Conservation (phyloP, 2,113 vertebrate genomes). For the Brachypteracias leptosomus region DNA sequence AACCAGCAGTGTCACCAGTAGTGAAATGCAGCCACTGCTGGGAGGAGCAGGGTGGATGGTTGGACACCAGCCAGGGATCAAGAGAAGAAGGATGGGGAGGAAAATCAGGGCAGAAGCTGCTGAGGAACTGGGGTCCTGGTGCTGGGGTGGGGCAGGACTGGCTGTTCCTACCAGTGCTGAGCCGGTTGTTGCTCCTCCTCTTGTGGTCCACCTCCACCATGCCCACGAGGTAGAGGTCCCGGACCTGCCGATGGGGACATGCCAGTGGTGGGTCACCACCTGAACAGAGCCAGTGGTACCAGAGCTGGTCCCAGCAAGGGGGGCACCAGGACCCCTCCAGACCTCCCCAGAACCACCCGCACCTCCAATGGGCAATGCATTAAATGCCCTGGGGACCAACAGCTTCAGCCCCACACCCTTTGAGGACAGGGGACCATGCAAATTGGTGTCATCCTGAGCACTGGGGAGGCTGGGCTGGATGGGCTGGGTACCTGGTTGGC, state of each 20-base stretch:
- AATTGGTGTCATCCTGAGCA: neutral
- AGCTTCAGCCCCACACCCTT: neutral
- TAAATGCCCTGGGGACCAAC: neutral
- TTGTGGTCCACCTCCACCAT: conserved; percentile 49
- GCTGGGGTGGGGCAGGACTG: fast-evolving
- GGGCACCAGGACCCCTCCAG: fast-evolving
- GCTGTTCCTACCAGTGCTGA: conserved; percentile 13
- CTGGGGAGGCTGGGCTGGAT: neutral
- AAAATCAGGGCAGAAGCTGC: neutral
- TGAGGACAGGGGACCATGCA: fast-evolving
- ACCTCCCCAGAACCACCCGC: fast-evolving
- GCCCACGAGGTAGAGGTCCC: conserved; percentile 78
- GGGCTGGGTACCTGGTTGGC: conserved; percentile 79
- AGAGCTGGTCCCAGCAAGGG: neutral
- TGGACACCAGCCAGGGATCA: neutral
- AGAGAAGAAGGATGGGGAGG: neutral
- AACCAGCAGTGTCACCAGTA: neutral
- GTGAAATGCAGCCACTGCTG: neutral
- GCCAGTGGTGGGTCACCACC: neutral
- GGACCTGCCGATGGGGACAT: conserved; percentile 57
- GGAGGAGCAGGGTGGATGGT: fast-evolving
- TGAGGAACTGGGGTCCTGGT: neutral
- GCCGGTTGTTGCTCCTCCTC: conserved; percentile 27
- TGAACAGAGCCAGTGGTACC: neutral
- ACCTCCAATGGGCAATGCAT: fast-evolving